A percentile compares a stretch with the other conserved stretches of the same genome.
phyloP scores from a whole-genome alignment of 2,113 vertebrate species.

The Morone saxatilis region DNA sequence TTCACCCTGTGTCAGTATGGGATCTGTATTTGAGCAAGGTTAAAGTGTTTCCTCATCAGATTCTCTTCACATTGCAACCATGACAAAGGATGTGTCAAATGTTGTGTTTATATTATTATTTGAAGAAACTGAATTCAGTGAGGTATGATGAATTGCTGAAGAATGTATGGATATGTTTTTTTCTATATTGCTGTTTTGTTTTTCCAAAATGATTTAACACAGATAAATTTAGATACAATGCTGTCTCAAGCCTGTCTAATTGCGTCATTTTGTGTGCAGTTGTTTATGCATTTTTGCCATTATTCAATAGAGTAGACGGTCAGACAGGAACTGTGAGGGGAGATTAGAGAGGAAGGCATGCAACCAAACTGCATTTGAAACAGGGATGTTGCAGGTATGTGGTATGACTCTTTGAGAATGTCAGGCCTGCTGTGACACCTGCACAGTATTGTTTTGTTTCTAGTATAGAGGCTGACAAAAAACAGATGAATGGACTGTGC shows the following conservation, averaged over 20 bases:
- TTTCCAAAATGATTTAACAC: neutral
- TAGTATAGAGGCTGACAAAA: neutral
- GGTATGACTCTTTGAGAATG: neutral
- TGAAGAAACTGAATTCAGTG: neutral
- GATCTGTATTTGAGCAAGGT: neutral
- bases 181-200: constrained; percentile 5
- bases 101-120: neutral
- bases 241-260: neutral
- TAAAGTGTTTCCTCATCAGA: neutral
- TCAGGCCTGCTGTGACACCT: neutral
- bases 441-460: neutral
- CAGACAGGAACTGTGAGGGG: too few relatives aligned
- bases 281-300: too few relatives aligned
- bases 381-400: too few relatives aligned
- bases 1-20: neutral
- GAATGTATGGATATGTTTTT: neutral
- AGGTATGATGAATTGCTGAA: neutral
- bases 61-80: neutral
- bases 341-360: too few relatives aligned
- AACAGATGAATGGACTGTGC: neutral
- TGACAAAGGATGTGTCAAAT: neutral
- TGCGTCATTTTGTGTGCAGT: neutral
- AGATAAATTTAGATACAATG: neutral
- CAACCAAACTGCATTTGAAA: too few relatives aligned
- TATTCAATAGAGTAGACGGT: too few relatives aligned